These are phyloP conservation scores for Pelagia noctiluca DNA, from an alignment of 30 jellyfish, hydroid and myxozoan genomes.

Conservation along the genomic window DNA sequence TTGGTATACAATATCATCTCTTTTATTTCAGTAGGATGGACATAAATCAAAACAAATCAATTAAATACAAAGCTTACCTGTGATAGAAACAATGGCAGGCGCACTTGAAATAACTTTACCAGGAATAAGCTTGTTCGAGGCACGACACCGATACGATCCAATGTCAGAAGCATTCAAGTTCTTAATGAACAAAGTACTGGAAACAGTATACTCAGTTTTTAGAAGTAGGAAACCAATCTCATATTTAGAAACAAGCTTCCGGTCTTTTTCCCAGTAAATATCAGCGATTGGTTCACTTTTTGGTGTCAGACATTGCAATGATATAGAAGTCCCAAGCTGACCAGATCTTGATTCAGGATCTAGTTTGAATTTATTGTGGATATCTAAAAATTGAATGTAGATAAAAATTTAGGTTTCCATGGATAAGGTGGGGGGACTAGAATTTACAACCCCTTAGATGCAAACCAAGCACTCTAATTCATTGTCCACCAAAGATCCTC, in stretches of 20 bases:
- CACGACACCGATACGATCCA: conserved; percentile 68
- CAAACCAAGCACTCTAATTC: too few relatives aligned
- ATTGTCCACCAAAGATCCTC: too few relatives aligned
- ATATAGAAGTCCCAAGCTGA: conserved; percentile 37
- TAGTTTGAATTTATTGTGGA: conserved; percentile 38
- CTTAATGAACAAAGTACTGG: conserved; percentile 47
- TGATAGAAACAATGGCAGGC: conserved; percentile 41
- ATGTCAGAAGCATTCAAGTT: conserved; percentile 43
- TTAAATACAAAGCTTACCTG: conserved; percentile 52
- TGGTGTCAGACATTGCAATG: conserved; percentile 78
- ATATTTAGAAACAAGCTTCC: conserved; percentile 38
- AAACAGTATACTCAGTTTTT: neutral
- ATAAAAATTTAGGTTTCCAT: neutral
- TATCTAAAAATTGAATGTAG: conserved; percentile 34
- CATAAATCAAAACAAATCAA: neutral
- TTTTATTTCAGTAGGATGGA: neutral
- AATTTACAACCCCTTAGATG: too few relatives aligned
- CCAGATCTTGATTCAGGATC: conserved; percentile 64
- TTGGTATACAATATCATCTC: neutral
- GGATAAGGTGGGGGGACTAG: too few relatives aligned
- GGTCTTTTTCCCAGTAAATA: conserved; percentile 74
- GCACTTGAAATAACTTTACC: conserved; percentile 43
- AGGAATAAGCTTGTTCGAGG: conserved; percentile 44
- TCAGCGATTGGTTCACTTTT: conserved; percentile 75
- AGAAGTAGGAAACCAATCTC: conserved; percentile 33